These are phyloP conservation scores for Bubo blakistoni DNA, from an alignment of 2,113 vertebrate genomes.

Conservation along the genomic window DNA sequence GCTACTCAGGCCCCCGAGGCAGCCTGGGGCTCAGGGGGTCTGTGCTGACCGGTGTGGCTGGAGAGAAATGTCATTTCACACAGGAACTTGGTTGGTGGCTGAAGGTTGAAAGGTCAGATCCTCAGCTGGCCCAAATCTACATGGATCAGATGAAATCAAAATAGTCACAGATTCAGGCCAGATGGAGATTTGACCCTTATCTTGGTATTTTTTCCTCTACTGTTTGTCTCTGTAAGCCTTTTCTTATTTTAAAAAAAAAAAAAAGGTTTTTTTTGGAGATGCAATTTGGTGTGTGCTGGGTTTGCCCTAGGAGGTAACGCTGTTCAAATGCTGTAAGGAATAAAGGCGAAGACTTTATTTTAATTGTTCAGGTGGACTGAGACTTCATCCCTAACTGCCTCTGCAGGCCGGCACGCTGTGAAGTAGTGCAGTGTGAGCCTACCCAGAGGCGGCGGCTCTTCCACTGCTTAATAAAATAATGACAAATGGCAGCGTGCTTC, in stretches of 20 bases:
- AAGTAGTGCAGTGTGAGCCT: fast-evolving
- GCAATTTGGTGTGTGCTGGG: not conserved
- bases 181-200: not conserved
- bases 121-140: not conserved
- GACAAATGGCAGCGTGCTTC: not conserved
- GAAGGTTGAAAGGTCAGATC: not conserved
- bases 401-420: fast-evolving
- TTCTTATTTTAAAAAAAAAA: not conserved
- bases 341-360: not conserved
- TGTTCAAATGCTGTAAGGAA: not conserved
- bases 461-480: fast-evolving
- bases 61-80: fast-evolving
- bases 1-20: not conserved
- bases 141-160: not conserved
- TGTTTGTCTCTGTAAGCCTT: not conserved
- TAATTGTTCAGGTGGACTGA: not conserved
- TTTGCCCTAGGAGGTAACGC: not conserved
- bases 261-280: too few relatives aligned
- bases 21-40: not conserved
- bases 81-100: fast-evolving
- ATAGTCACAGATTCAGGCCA: not conserved
- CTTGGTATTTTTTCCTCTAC: not conserved
- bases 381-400: not conserved
- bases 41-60: fast-evolving
- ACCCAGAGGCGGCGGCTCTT: not conserved